phyloP scores from a whole-genome alignment of 2,888 invertebrate species.

The Melolontha melolontha region DNA sequence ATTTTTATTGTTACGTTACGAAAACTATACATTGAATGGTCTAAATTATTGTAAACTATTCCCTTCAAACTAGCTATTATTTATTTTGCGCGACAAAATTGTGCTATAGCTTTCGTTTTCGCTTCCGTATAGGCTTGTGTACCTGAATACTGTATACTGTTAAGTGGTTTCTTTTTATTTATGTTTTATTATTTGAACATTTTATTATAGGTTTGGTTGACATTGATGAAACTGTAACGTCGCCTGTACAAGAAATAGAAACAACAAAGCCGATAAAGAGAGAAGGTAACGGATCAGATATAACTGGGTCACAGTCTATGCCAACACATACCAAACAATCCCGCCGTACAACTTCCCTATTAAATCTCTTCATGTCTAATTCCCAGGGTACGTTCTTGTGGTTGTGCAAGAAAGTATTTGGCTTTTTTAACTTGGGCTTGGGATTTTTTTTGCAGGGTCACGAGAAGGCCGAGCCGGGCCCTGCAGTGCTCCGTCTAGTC shows the following conservation, averaged over 20 bases:
- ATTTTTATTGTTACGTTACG: no score
- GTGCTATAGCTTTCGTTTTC: no score
- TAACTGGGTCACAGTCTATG: conserved; percentile 60
- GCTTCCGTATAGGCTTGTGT: conserved; percentile 11
- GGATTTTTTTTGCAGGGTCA: conserved; percentile 75
- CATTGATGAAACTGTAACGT: conserved; percentile 60
- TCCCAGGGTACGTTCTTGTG: conserved; percentile 81
- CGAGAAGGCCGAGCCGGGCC: conserved; percentile 65
- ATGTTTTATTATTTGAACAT: neutral
- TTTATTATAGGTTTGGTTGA: conserved; percentile 57
- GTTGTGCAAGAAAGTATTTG: conserved; percentile 23
- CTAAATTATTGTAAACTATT: no score
- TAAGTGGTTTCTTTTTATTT: no score
- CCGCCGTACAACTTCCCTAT: conserved; percentile 92
- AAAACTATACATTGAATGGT: no score
- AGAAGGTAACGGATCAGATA: conserved; percentile 70
- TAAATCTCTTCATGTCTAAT: conserved; percentile 96
- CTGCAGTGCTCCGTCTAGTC: conserved; percentile 76
- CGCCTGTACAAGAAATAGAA: conserved; percentile 59
- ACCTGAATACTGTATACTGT: no score
- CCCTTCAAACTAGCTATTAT: no score
- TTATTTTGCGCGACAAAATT: no score
- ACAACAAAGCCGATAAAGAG: conserved; percentile 72
- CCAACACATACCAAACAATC: conserved; percentile 80
- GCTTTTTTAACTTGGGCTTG: conserved; percentile 76